Evolutionary conservation across 2,888 invertebrate species (phyloP), one percentile per base, ranked within the genome.

Genomic region (Anaspis maculata): DNA sequence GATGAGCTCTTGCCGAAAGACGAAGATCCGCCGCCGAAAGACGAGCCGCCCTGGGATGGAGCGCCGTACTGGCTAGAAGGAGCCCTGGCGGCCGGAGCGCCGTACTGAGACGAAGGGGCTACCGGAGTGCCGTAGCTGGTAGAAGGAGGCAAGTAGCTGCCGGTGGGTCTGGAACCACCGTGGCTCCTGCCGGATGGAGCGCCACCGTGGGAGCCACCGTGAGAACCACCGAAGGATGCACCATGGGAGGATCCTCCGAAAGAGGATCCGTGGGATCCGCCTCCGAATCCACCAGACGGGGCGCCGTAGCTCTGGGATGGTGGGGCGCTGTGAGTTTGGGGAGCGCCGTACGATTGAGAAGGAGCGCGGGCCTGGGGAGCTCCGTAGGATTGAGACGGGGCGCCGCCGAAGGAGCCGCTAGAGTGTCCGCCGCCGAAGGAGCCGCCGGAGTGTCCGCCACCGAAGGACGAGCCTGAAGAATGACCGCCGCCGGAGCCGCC

Each of bases 291-390:
- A 13, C 37, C 56, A 2, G 56, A 56, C 3, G 65, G 63, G 5
- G 59, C 63, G 13, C 70, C 67, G 32, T 67, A 68, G 6, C 64
- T 62, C 1, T 55, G 62, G 23, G 69, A 66, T 16, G 37, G 19
- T 34, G 46, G 15, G 1, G 43, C 34, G 24, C 41, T 42, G 31
- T 40, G 32, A 12, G 5, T 47, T 1, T 72, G 67, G 2, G 76
- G 73, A 23, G 70, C 70, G 2, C 74, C 68, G 46, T 77, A 78
- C 3, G 70, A 70, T 13, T 66, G 71, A 1, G 72, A 68, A 3
- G 75, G 73, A 30, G 30, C 7, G 24, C 27, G 28, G 13, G 29
- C 28, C 13, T 19, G 16, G 13, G 24, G 27, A 7, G 62, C 60
- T 15, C 64, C 64, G 34, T 61, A 61, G 11, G 44, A 44, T 19